Conservation (phyloP, 2,797 vertebrate genomes). For the Decapterus maruadsi region DNA sequence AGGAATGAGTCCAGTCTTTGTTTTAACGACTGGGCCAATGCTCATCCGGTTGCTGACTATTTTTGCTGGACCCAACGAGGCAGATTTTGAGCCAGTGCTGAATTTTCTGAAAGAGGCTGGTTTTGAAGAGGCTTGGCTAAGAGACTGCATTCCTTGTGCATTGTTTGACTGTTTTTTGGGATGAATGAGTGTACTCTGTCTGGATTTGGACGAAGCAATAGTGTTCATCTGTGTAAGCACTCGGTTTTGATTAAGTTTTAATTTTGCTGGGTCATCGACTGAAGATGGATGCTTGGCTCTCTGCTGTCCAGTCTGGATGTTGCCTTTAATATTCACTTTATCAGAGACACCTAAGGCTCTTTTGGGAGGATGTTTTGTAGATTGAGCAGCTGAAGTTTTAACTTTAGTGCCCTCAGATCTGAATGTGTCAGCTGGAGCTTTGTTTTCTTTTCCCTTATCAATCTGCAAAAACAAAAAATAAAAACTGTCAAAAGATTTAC, state of each 20-base stretch:
- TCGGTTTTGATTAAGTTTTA: background rate
- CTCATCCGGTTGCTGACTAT: slow-evolving; percentile 45
- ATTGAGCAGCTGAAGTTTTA: background rate
- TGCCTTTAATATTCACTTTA: slow-evolving; percentile 15
- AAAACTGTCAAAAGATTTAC: too few relatives aligned
- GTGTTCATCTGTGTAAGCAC: slow-evolving; percentile 12
- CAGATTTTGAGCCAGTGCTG: background rate
- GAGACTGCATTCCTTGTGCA: background rate
- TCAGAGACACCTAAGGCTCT: slow-evolving; percentile 6
- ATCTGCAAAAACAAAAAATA: slow-evolving; percentile 49
- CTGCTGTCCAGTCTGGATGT: background rate
- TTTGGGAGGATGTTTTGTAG: background rate
- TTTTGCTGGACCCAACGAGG: background rate
- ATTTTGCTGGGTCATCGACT: background rate
- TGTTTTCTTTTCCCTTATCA: slow-evolving; percentile 79
- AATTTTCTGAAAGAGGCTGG: slow-evolving; percentile 12
- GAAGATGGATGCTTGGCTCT: background rate
- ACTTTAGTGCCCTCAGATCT: slow-evolving; percentile 22
- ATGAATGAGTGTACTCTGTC: background rate
- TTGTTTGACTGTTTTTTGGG: slow-evolving; percentile 17
- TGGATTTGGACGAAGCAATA: background rate
- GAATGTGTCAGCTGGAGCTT: slow-evolving; percentile 2
- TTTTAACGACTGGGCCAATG: slow-evolving; percentile 64
- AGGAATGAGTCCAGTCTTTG: slow-evolving; percentile 72
- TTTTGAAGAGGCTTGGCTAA: slow-evolving; percentile 16